Base-by-base conservation (phyloP, 1,140 invertebrate species). In the Drosophila aff. region DNA sequence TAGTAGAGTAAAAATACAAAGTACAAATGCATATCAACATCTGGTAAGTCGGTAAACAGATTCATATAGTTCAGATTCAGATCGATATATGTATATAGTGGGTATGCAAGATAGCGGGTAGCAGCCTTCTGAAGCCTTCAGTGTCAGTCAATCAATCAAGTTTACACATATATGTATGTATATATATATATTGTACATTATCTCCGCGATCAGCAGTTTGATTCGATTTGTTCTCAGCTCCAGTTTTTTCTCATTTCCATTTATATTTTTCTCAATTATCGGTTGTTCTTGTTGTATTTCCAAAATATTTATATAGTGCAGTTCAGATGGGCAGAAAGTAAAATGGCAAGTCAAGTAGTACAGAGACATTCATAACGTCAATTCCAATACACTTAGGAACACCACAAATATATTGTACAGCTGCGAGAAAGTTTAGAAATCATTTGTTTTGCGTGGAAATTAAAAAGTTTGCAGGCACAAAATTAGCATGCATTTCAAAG, bases 311-410 rank as follows among this genome's bases (percentile, higher is more conserved):
- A 62, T 60, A 63, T 53, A 53, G 90, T 92, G 91, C 90, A 92
- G 82, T 73, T 90, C 85, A 92, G 91, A 91, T 92, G 91, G 91
- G 91, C 91, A 92, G 91, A 92, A 92, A 92, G 91, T 92, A 92
- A 92, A 92, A 91, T 90, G 78, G 85, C 85, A 90, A 85, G 79
- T 91, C 85, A 90, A 85, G 55, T 81, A 79, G 57, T 79, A 74
- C 59, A 79, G 71, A 75, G 57, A 76, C 76, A 83, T 69, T 73
- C 69, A 89, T 36, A 76, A 76, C 40, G 55, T 65, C 58, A 68
- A 57, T 63, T 66, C 58, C 38, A 66, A 62, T 58, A 79, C 59
- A 79, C 23, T 65, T 49, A 82, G 46, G 41, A 73, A 67, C 69
- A 61, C 55, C 69, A 73, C 43, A 50, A 52, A 38, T 44, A 72